Conservation (phyloP, 2,797 vertebrate species). For the Microhierax caerulescens region DNA sequence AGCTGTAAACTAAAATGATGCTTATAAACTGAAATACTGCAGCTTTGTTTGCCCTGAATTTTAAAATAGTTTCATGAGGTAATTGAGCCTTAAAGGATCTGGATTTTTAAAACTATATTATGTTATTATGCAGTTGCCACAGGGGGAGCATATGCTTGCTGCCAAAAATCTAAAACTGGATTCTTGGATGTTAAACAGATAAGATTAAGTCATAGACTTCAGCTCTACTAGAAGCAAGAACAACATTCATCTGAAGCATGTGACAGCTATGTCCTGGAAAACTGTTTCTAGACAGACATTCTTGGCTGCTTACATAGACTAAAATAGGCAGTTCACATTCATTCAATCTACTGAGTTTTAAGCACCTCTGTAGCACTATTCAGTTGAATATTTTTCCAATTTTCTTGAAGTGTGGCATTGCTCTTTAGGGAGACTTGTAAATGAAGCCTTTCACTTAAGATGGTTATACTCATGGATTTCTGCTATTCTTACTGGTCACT, state of each 20-base stretch:
- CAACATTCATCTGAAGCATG: conserved; percentile 35
- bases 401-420: neutral
- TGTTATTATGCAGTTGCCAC: conserved; percentile 64
- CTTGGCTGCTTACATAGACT: conserved; percentile 32
- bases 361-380: conserved; percentile 22
- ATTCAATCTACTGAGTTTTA: conserved; percentile 39
- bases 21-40: conserved; percentile 58
- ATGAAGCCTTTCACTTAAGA: conserved; percentile 21
- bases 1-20: conserved; percentile 56
- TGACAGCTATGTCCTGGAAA: conserved; percentile 47
- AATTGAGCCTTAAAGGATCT: conserved; percentile 62
- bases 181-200: conserved; percentile 71
- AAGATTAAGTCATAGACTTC: conserved; percentile 68
- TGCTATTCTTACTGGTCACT: conserved; percentile 13
- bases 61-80: conserved; percentile 64
- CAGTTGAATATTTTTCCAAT: neutral
- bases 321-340: conserved; percentile 15
- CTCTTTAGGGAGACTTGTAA: conserved; percentile 38
- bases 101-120: conserved; percentile 27
- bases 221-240: conserved; percentile 47
- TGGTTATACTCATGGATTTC: neutral
- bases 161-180: conserved; percentile 66
- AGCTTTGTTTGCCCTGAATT: conserved; percentile 49
- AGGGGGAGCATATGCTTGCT: conserved; percentile 51
- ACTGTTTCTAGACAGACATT: conserved; percentile 51